These are phyloP conservation scores for Papilio aristodemus DNA, from an alignment of 1,140 invertebrate species.

Conservation along the genomic window DNA sequence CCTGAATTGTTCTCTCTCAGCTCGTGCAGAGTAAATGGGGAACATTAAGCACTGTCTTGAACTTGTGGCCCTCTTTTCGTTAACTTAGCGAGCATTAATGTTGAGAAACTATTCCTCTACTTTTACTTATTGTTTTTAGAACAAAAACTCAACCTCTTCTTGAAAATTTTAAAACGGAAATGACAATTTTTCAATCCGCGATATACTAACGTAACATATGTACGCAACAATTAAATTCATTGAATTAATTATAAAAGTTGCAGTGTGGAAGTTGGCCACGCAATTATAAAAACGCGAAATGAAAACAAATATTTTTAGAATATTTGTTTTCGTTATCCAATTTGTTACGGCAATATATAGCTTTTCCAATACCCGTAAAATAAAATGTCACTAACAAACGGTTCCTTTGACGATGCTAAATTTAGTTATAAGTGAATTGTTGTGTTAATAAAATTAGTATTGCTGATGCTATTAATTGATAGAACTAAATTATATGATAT, in stretches of 20 bases:
- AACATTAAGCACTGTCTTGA: conserved; percentile 21
- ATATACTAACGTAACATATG: too few species aligned
- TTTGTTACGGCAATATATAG: neutral
- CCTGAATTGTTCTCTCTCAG: conserved; percentile 8
- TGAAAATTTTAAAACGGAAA: neutral
- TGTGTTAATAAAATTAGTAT: too few species aligned
- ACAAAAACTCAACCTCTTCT: neutral
- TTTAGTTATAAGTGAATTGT: too few species aligned
- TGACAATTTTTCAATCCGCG: too few species aligned
- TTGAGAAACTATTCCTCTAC: neutral
- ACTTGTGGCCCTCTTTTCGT: conserved; percentile 15
- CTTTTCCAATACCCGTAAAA: neutral
- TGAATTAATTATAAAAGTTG: too few species aligned
- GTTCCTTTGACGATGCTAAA: neutral
- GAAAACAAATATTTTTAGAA: neutral
- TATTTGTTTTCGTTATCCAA: neutral
- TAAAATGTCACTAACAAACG: neutral
- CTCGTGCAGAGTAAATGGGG: conserved; percentile 4
- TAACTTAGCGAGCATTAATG: conserved; percentile 42
- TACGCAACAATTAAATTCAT: too few species aligned
- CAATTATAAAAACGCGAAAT: neutral
- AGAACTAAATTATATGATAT: too few species aligned
- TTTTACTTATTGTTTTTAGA: conserved; percentile 11
- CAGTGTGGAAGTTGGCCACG: neutral
- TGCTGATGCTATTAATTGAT: too few species aligned